Evolutionary conservation across 1,140 invertebrate genomes (phyloP), one percentile per base, ranked within the genome.

Genomic region (Batillaria attramentaria): DNA sequence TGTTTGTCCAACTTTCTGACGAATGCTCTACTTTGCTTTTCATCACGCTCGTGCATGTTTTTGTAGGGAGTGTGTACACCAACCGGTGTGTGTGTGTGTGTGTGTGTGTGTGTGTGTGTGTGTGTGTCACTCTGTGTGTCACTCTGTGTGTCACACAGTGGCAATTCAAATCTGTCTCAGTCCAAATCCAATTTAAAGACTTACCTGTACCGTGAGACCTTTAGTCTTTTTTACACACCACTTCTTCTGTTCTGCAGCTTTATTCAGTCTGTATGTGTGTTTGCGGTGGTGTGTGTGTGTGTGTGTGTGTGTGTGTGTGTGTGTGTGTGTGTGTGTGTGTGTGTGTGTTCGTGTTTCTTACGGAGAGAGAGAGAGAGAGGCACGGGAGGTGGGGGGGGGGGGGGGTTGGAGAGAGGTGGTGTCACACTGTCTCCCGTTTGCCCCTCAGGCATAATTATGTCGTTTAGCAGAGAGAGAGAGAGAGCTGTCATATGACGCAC

Each of bases 51-150:
- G 13, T 66, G 24, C 28, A 10, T 31, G 13, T 31, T 13, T 31
- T 66, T 66, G 24, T 33, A 39, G 39, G 13, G 24, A 39, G 69
- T 10, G 39, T 20, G 37, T 8, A 39, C 13, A 31, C 20, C 18
- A n/a, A n/a, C n/a, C n/a, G n/a, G n/a, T n/a, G n/a, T n/a, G n/a
- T n/a, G n/a, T n/a, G n/a, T n/a, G 73, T 33, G 39, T 31, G 46
- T 37, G 54, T 13, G 54, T 57, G 73, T 33, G 54, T 33, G 54
- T 57, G 73, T 37, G 73, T 20, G 54, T 57, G 73, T n/a, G 73
- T 20, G 54, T 57, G 73, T 24, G 69, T 8, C 20, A 72, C 33
- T n/a, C 50, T 54, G 16, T 18, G 16, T 54, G 16, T 54, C n/a
- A 18, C 50, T 54, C 50, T 18, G 16, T 54, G n/a, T 54, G 50